These are phyloP conservation scores for Xanthostigma xanthostigma DNA, from an alignment of 2,888 invertebrate species.

Conservation along the genomic window DNA sequence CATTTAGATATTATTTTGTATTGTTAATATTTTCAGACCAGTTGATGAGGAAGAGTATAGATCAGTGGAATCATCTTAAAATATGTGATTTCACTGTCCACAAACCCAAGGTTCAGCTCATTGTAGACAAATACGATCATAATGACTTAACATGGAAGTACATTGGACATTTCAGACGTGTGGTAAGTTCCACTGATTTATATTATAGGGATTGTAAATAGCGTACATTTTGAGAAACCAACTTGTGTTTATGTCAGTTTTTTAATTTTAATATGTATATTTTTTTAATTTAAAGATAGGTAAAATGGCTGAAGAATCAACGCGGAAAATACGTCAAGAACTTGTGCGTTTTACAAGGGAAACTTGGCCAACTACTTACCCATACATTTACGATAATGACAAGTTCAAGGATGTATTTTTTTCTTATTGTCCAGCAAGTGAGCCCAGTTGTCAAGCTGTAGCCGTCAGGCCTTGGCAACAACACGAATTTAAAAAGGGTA, in stretches of 20 bases:
- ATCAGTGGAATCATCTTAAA: too few relatives aligned
- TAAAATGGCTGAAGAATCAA: slow-evolving; percentile 13
- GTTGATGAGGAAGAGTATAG: too few relatives aligned
- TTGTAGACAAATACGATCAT: too few relatives aligned
- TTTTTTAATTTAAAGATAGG: slow-evolving; percentile 8
- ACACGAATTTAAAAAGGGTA: slow-evolving; percentile 9
- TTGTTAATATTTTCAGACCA: too few relatives aligned
- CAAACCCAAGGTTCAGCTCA: too few relatives aligned
- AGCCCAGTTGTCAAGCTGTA: slow-evolving; percentile 11
- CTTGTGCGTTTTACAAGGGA: slow-evolving; percentile 21
- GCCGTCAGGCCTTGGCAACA: slow-evolving; percentile 14
- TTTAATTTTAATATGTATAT: neutral
- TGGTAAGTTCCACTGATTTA: too few relatives aligned
- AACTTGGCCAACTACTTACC: slow-evolving; percentile 22
- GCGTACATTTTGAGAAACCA: too few relatives aligned
- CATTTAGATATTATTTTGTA: too few relatives aligned
- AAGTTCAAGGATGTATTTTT: slow-evolving; percentile 23
- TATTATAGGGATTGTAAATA: too few relatives aligned
- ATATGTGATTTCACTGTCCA: too few relatives aligned
- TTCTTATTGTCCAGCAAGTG: slow-evolving; percentile 23
- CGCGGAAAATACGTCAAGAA: slow-evolving; percentile 18
- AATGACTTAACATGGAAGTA: too few relatives aligned
- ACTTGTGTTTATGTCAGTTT: neutral
- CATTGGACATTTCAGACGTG: too few relatives aligned
- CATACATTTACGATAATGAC: slow-evolving; percentile 22